A percentile compares a stretch with the other conserved stretches of the same genome.
These are phyloP conservation scores for Kryptopterus vitreolus DNA, from an alignment of 2,797 vertebrate species.

Conservation along the genomic window DNA sequence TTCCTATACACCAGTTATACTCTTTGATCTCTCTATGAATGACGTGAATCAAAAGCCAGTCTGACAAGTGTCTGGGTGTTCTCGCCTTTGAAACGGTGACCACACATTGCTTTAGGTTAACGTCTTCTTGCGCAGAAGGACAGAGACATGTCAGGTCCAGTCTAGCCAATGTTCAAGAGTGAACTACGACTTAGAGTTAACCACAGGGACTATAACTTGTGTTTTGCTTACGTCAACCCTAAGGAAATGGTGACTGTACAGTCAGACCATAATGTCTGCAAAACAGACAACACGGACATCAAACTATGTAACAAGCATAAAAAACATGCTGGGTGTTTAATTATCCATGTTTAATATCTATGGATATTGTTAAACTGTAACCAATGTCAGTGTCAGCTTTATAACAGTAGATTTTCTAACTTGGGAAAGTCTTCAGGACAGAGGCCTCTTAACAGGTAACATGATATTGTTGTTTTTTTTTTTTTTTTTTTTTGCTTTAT, in stretches of 20 bases:
- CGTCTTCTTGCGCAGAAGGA: constrained; percentile 27
- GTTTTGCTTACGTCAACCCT: background rate
- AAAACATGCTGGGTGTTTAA: background rate
- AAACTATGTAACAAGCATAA: background rate
- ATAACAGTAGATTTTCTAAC: background rate
- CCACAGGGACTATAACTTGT: background rate
- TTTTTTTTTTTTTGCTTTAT: background rate
- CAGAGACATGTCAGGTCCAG: constrained; percentile 23
- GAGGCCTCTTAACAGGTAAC: background rate
- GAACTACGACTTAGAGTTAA: constrained; percentile 7
- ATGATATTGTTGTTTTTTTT: background rate
- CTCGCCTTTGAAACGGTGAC: constrained; percentile 47
- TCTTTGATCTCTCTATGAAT: constrained; percentile 44
- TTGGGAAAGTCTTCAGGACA: background rate
- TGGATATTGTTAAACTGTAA: background rate
- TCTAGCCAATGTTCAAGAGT: constrained; percentile 13
- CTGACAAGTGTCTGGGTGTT: constrained; percentile 51
- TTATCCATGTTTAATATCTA: background rate
- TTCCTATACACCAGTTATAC: constrained; percentile 35
- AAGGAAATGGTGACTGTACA: background rate
- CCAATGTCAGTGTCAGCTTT: background rate
- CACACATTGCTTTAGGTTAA: constrained; percentile 38
- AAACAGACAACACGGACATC: background rate
- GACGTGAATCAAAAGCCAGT: constrained; percentile 50
- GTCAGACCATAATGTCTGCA: background rate